Conservation (phyloP, 2,113 vertebrate genomes). For the Bothrops jararaca region DNA sequence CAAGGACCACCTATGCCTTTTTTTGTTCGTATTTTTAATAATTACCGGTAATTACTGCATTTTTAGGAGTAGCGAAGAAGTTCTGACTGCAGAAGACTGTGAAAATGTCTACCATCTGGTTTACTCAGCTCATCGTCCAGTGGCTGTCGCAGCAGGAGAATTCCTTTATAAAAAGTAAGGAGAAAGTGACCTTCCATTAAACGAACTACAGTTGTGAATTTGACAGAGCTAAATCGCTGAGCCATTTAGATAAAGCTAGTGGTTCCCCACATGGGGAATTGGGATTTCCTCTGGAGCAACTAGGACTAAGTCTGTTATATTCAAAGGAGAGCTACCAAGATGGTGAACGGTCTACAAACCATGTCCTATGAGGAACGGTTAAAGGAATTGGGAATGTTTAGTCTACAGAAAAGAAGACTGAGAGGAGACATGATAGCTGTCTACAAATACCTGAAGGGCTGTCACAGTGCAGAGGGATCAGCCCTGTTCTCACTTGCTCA, state of each 20-base stretch:
- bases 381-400: no score
- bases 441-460: no score
- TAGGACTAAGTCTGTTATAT: neutral
- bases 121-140: constrained; percentile 95
- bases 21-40: neutral
- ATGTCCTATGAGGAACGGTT: no score
- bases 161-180: constrained; percentile 98
- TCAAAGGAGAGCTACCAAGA: no score
- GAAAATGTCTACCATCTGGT: constrained; percentile 98
- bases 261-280: neutral
- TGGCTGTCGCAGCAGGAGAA: constrained; percentile 95
- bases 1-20: neutral
- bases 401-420: no score
- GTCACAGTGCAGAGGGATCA: no score
- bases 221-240: neutral
- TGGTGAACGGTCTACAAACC: no score
- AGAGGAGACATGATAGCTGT: no score
- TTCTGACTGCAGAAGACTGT: constrained; percentile 96
- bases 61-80: constrained; percentile 94
- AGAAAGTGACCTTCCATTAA: neutral
- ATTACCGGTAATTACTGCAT: constrained; percentile 41
- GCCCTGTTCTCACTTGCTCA: no score
- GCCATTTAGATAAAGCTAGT: neutral
- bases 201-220: neutral
- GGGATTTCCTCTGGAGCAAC: neutral